phyloP scores from a whole-genome alignment of 2,888 invertebrate genomes.

The Eupeodes latifasciatus region DNA sequence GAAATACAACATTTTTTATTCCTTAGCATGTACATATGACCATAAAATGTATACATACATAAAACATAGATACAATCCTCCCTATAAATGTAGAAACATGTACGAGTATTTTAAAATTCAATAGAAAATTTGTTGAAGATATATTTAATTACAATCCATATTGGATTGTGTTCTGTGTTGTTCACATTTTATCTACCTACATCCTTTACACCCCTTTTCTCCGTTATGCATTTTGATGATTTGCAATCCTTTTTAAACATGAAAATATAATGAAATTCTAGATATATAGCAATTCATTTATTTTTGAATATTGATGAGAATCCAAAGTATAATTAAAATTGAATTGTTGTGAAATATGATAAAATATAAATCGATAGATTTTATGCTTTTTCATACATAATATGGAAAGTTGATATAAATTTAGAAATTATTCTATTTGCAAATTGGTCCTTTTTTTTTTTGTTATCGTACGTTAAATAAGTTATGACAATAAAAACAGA shows the following conservation, averaged over 20 bases:
- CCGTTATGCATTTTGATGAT: background rate
- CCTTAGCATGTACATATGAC: background rate
- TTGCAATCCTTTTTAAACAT: constrained; percentile 1
- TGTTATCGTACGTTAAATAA: no score
- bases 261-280: constrained; percentile 10
- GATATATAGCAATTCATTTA: constrained; percentile 1
- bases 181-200: no score
- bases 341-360: background rate
- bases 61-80: background rate
- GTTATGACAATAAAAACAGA: no score
- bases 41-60: background rate
- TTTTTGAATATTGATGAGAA: constrained; percentile 10
- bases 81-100: background rate
- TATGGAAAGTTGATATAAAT: no score
- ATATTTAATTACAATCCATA: constrained; percentile 21
- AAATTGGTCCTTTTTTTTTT: no score
- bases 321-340: background rate
- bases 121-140: constrained; percentile 7
- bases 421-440: no score
- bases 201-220: no score
- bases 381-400: no score
- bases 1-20: background rate
- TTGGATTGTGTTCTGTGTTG: background rate
- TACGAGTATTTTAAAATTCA: constrained; percentile 17
- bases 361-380: no score